Base-by-base conservation (phyloP, 2,888 invertebrate species). In the Unio pictorum region DNA sequence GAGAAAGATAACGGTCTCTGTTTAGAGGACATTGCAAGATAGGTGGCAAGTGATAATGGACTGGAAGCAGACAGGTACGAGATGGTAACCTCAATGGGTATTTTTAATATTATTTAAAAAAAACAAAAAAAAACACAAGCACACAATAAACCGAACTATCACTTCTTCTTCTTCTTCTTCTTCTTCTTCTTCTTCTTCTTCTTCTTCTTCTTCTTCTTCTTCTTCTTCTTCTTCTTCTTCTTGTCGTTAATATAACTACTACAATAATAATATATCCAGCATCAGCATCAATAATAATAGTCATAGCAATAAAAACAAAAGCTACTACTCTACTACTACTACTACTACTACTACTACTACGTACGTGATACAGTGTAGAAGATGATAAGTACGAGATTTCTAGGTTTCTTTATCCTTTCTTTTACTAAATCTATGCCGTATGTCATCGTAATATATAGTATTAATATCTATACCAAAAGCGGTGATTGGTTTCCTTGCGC, bases 31-130 rank as follows among this genome's bases (percentile, higher is more conserved):
- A 34, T 76, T 7, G 69, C 64, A 7, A 67, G 73, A 55, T 76
- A 73, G 76, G 61, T 76, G 34, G n/a, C 55, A 28, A 63, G 34
- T 23, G 76, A 76, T 55, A 68, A 69, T 8, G 61, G 58, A 7
- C n/a, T 23, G 18, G 58, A n/a, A 58, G 58, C 23, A 58, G 45
- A 45, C 11, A 45, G 45, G 45, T 45, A 45, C 45, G 45, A 45
- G 11, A 45, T 11, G 45, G 45, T 1, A 58, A 58, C 8, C n/a
- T 58, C 18, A 23, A 23, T 58, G 20, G 3, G n/a, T 26, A 8
- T n/a, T 58, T 58, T 58, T 1, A 23, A 0, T 23, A 23, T 23
- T 23, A 23, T 23, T 5, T 57, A 11, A 7, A 57, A 20, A 6
- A 57, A 20, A 57, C 7, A 7, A 57, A 20, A 6, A 57, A 20